Percentiles rank a stretch among this genome's conserved stretches.
Evolutionary conservation across 2,797 vertebrate genomes (phyloP).

Genomic region (Catharus ustulatus): DNA sequence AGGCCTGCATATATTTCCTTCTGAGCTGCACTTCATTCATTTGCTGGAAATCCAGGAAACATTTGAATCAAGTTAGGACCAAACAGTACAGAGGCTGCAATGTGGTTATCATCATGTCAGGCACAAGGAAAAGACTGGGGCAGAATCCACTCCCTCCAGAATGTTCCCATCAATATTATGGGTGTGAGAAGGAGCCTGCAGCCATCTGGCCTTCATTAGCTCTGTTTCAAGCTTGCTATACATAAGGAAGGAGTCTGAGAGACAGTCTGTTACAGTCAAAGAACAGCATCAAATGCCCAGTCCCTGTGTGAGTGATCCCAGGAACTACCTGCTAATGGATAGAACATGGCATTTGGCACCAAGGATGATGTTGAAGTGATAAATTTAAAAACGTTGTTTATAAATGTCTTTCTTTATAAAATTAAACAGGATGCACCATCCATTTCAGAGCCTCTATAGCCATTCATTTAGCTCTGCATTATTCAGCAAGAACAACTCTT

Average conservation of each 20-base stretch:
- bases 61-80: conserved; percentile 34
- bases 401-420: neutral
- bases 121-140: conserved; percentile 19
- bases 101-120: conserved; percentile 38
- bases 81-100: conserved; percentile 23
- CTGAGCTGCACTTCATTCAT: conserved; percentile 28
- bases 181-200: conserved; percentile 56
- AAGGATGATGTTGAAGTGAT: neutral
- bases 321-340: conserved; percentile 14
- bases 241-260: conserved; percentile 19
- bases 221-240: conserved; percentile 35
- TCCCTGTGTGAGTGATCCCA: neutral
- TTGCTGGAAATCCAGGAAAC: conserved; percentile 48
- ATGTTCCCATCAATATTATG: conserved; percentile 51
- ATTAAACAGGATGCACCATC: neutral
- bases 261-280: neutral
- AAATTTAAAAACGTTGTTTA: neutral
- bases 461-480: neutral
- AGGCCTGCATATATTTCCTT: conserved; percentile 45
- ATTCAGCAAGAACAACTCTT: neutral
- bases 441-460: neutral
- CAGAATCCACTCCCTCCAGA: conserved; percentile 57
- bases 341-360: conserved; percentile 2
- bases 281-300: neutral
- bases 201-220: conserved; percentile 70